These are phyloP conservation scores for Ceyx melanurus DNA, from an alignment of 2,113 vertebrate genomes.

Conservation along the genomic window DNA sequence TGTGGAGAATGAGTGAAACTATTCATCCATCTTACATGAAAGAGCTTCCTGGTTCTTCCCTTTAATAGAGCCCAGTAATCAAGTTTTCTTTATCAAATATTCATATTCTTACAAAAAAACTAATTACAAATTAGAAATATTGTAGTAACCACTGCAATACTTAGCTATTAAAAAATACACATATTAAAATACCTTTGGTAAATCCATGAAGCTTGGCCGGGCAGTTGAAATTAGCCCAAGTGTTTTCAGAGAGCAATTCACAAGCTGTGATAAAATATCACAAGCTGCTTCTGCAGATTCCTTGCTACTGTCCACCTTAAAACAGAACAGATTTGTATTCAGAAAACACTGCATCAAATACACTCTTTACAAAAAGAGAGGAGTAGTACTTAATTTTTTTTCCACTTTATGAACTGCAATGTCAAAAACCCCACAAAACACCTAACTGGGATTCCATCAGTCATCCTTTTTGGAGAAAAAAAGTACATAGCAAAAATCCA, in stretches of 20 bases:
- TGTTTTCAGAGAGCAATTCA: conserved; percentile 95
- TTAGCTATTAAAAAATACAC: background rate
- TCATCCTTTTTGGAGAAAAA: background rate
- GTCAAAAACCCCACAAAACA: background rate
- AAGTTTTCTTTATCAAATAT: background rate
- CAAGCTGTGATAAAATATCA: conserved; percentile 93
- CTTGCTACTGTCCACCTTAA: conserved; percentile 95
- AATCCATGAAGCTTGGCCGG: conserved; percentile 97
- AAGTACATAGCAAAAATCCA: background rate
- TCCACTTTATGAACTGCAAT: background rate
- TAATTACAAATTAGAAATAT: background rate
- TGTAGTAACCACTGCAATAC: background rate
- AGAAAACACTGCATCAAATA: background rate
- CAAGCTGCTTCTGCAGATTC: conserved; percentile 96
- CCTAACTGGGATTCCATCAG: background rate
- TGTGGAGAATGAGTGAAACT: background rate
- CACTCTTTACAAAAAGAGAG: background rate
- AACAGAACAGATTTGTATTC: background rate
- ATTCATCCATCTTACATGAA: background rate
- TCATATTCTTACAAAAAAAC: background rate
- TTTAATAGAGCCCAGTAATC: background rate
- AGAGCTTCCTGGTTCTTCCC: background rate
- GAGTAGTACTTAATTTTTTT: background rate
- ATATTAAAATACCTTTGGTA: conserved; percentile 87
- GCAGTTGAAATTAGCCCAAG: conserved; percentile 96